Evolutionary conservation across 2,888 invertebrate species (phyloP), one percentile per base, ranked within the genome.

Genomic region (Cryptophagus acutangulus): DNA sequence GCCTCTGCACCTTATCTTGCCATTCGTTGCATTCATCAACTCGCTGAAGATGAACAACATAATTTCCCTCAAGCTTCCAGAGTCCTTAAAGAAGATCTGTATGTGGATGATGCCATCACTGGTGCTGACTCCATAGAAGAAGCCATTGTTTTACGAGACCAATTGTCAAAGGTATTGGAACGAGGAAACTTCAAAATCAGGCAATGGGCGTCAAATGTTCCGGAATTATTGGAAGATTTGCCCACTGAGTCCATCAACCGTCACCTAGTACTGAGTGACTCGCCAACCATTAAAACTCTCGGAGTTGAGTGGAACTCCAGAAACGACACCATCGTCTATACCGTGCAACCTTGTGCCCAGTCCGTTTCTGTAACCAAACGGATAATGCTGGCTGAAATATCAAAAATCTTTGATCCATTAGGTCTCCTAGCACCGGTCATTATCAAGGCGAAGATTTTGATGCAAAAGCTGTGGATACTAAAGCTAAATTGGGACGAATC

Each of bases 341-440:
- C 17, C 6, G 4, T 33, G 6, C 6, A 6, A 4, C 5, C 8
- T 33, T n/a, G 5, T 10, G 4, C 12, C 5, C 8, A 5, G 8
- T 10, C 8, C 5, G 33, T 15, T 16, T 5, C 14, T 15, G 5
- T 16, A 8, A 26, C 35, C 1, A 48, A 37, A 36, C 24, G 50
- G 17, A 10, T 6, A 3, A 35, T 43, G n/a, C 36, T 45, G 17
- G 40, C 41, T 10, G 12, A 9, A 10, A 48, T 45, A 9, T 30
- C 43, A 1, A 17, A 29, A 18, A 38, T 48, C n/a, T 47, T 45
- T 33, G 46, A 49, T 33, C 46, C 49, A 1, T 14, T 47, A 6
- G 44, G 47, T 17, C 28, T 49, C 2, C 37, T 49, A 9, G 41
- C 40, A 5, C 49, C 46, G 9, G 16, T 41, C 1, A 37, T 38